Percentiles rank a stretch among this genome's conserved stretches.
Conservation (phyloP, 2,113 vertebrate genomes). For the Coptodon rendalli region DNA sequence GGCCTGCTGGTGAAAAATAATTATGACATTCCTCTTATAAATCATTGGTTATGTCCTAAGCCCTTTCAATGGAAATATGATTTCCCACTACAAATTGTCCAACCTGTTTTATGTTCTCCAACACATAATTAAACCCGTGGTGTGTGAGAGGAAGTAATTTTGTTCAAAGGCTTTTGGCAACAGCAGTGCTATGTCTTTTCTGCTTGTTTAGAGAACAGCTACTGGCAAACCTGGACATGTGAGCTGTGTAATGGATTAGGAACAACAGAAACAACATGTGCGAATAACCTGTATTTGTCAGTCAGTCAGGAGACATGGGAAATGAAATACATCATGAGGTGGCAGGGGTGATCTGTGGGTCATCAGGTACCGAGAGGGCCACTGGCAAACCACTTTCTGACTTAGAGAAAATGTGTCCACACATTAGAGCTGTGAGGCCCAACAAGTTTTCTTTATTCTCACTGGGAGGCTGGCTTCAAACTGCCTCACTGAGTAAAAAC, state of each 20-base stretch:
- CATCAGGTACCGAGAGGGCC: conserved; percentile 29
- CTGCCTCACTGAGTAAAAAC: not conserved
- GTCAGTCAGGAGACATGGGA: conserved; percentile 43
- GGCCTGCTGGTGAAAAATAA: conserved; percentile 78
- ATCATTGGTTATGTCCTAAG: conserved; percentile 84
- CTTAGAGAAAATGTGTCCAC: conserved; percentile 55
- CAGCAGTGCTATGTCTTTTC: conserved; percentile 76
- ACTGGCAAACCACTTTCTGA: conserved; percentile 42
- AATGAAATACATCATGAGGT: conserved; percentile 50
- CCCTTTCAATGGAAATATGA: conserved; percentile 90
- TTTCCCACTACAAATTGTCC: conserved; percentile 91
- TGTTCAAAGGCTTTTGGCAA: conserved; percentile 87
- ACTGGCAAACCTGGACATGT: conserved; percentile 70
- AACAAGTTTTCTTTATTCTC: conserved; percentile 45
- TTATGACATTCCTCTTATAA: conserved; percentile 88
- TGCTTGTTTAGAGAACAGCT: conserved; percentile 78
- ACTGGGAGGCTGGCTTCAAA: conserved; percentile 29
- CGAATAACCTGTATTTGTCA: conserved; percentile 51
- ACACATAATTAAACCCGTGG: conserved; percentile 89
- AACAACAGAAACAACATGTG: conserved; percentile 59
- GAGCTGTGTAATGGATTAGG: conserved; percentile 65
- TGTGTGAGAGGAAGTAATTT: conserved; percentile 92
- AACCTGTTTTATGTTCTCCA: conserved; percentile 88
- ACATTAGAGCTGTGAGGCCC: conserved; percentile 36
- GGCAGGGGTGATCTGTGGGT: conserved; percentile 45